Base-by-base conservation (phyloP, 2,797 vertebrate genomes). In the Eurystomus glaucurus region DNA sequence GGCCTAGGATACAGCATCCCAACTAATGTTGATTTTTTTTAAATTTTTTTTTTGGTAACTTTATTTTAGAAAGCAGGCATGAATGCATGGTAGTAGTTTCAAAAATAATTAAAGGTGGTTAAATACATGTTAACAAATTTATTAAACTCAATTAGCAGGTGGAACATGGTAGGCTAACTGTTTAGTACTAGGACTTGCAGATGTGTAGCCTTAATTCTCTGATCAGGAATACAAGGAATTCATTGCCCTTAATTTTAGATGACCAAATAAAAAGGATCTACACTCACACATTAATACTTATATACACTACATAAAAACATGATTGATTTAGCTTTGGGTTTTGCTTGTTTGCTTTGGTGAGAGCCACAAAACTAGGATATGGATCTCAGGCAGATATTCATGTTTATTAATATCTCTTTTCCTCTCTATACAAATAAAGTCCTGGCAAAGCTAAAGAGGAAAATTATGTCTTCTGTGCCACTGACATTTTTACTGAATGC, bases 61-160 rank as follows among this genome's bases (percentile, higher is more conserved):
- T 69, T 2, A 2, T 50, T 86, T n/a, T n/a, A 57, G 23, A 61
- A 94, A 65, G 16, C 17, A 48, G 3, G 4, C 0, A 0, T 7
- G n/a, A 71, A 54, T 39, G 13, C 8, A 7, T 8, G 2, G 11
- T 7, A 55, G 14, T 6, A 39, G 6, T 50, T 85, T 68, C 33
- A 58, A 45, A 81, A 74, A 84, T 14, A 51, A 39, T 31, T 21
- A 9, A 58, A 81, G 33, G 3, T 28, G 4, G 1, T 65, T 88
- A 66, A 72, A 37, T 39, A n/a, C 20, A 21, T 31, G 9, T 21
- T 35, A 78, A 54, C 8, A 62, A 51, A 37, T 41, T 26, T 11
- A 62, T 74, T 66, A 23, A 86, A 68, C 6, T 69, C 21, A 43
- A 12, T 45, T 57, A 51, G 65, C 20, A 21, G 8, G 8, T 55